phyloP scores from a whole-genome alignment of 2,888 invertebrate genomes.

The Holacanthella duospinosa region DNA sequence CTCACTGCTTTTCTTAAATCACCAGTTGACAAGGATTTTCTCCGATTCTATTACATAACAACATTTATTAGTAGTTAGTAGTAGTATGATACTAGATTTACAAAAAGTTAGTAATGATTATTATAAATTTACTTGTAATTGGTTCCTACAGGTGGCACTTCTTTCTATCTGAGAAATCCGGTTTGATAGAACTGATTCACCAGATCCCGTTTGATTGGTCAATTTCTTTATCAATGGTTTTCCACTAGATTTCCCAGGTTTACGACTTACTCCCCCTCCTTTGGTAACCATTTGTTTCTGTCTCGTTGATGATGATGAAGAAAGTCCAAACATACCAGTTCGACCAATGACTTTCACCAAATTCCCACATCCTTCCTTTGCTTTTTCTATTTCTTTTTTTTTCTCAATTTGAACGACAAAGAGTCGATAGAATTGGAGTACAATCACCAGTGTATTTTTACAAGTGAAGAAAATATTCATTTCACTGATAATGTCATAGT shows the following conservation, averaged over 20 bases:
- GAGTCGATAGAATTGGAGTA: constrained; percentile 72
- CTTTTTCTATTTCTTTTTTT: constrained; percentile 31
- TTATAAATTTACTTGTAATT: constrained; percentile 14
- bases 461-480: constrained; percentile 95
- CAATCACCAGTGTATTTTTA: constrained; percentile 77
- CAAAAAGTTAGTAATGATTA: too few relatives aligned
- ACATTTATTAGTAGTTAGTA: too few relatives aligned
- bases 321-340: constrained; percentile 19
- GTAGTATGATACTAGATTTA: too few relatives aligned
- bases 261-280: too few relatives aligned
- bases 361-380: constrained; percentile 28
- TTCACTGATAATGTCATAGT: constrained; percentile 80
- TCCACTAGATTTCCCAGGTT: neutral
- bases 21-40: constrained; percentile 38
- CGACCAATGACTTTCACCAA: constrained; percentile 34
- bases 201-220: constrained; percentile 17
- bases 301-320: neutral
- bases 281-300: neutral
- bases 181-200: constrained; percentile 34
- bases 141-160: constrained; percentile 18
- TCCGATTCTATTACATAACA: constrained; percentile 31
- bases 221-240: neutral
- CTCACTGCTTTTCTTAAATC: constrained; percentile 20
- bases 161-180: constrained; percentile 19
- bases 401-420: constrained; percentile 57